Evolutionary conservation across 2,113 vertebrate species (phyloP).

Genomic region (Calypte anna): DNA sequence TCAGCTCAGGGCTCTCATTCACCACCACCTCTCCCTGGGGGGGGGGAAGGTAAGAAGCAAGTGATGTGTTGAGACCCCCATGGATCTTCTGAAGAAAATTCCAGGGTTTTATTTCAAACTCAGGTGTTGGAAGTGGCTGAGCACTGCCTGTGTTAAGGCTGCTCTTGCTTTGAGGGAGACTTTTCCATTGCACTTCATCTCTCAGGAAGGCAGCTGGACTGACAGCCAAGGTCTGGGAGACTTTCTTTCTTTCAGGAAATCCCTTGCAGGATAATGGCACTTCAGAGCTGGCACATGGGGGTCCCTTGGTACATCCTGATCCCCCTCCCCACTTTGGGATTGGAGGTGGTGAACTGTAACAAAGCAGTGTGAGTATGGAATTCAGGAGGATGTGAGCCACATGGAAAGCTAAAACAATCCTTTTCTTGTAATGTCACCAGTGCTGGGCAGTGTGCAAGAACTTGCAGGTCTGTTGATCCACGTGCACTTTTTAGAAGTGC

Average conservation of each 20-base stretch:
- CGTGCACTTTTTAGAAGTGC: neutral
- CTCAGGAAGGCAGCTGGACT: neutral
- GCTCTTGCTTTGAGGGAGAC: neutral
- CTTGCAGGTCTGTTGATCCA: neutral
- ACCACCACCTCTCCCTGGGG: neutral
- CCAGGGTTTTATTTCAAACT: neutral
- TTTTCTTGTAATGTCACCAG: neutral
- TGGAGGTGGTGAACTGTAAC: neutral
- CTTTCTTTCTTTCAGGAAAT: neutral
- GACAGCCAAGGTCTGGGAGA: neutral
- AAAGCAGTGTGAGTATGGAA: neutral
- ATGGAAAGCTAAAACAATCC: neutral
- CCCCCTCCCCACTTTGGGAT: neutral
- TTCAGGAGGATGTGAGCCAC: accelerated
- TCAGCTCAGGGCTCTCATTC: neutral
- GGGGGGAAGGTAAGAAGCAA: neutral
- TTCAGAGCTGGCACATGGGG: accelerated
- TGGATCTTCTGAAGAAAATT: neutral
- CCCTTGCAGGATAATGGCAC: neutral
- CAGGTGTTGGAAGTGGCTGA: neutral
- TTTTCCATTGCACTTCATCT: neutral
- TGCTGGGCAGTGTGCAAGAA: neutral
- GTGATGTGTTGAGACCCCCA: neutral
- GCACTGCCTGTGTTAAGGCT: neutral
- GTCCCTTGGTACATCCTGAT: neutral